Base-by-base conservation (phyloP, 2,113 vertebrate genomes). In the Chlamydotis undulata region DNA sequence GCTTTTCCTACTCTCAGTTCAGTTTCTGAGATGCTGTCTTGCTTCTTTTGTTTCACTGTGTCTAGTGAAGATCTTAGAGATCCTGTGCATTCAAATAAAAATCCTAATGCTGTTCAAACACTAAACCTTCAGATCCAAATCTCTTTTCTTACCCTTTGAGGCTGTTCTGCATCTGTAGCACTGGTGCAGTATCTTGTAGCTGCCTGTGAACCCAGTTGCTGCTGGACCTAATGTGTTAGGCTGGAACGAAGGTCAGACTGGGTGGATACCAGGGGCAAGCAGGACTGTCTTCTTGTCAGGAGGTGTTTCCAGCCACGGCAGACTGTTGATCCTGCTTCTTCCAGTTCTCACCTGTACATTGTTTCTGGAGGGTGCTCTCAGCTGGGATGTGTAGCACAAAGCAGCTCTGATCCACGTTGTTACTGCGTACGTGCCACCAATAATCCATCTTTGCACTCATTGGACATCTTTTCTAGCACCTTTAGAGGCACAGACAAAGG, bases 271-370 rank as follows among this genome's bases (percentile, higher is more conserved):
- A 33, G 75, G 31, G 81, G 21, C 41, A 31, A 8, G 49, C 73
- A 65, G 69, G 19, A 70, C 29, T 21, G 9, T 82, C 57, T 28
- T 53, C 4, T 14, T 29, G 25, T 18, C 70, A 56, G 35, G 37
- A 41, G 29, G 18, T 17, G 8, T 45, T 63, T 77, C n/a, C 76
- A 75, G 14, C 29, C 24, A 6, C 3, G 15, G 3, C 37, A 35
- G 7, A 7, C 9, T n/a, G 31, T 23, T 41, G 73, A 7, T 87
- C 31, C 55, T 60, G 53, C 61, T 67, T 25, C 61, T 59, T 61
- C 12, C 57, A 28, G 55, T 18, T 33, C 83, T 60, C 25, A 1
- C 60, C n/a, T 12, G 14, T 8, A 41, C 0, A 1, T n/a, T 2
- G 4, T 9, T 15, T 55, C 41, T 59, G 68, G 8, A 63, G 57